Evolutionary conservation across 2,888 invertebrate genomes (phyloP).

Genomic region (Meandrusa payeni): DNA sequence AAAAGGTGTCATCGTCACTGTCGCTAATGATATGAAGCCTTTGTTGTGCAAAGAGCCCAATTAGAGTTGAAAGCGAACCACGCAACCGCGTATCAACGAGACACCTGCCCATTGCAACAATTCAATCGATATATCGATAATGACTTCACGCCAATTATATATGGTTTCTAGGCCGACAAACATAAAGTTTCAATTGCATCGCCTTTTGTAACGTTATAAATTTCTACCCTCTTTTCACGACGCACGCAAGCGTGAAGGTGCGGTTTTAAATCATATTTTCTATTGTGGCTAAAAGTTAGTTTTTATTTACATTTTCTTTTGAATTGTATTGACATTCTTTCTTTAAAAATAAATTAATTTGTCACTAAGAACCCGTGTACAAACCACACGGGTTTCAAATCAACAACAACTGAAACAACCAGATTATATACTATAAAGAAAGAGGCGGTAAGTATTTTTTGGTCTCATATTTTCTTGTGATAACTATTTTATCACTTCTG

Average conservation of each 20-base stretch:
- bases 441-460: no score
- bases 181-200: constrained; percentile 9
- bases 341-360: no score
- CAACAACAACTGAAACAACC: no score
- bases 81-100: constrained; percentile 30
- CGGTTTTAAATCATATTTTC: constrained; percentile 9
- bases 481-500: no score
- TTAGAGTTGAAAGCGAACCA: constrained; percentile 6
- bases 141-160: constrained; percentile 11
- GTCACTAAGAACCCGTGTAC: no score
- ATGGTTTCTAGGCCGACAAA: constrained; percentile 14
- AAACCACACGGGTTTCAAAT: no score
- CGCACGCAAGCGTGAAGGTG: constrained; percentile 22
- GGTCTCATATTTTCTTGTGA: no score
- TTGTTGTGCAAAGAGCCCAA: constrained; percentile 15
- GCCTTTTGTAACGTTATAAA: constrained; percentile 10
- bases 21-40: constrained; percentile 15
- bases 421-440: no score
- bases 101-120: constrained; percentile 31
- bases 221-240: constrained; percentile 20
- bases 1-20: no score
- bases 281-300: constrained; percentile 11
- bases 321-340: no score
- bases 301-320: neutral
- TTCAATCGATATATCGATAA: constrained; percentile 32